Base-by-base conservation (phyloP, 2,113 vertebrate genomes). In the Penelope pileata region DNA sequence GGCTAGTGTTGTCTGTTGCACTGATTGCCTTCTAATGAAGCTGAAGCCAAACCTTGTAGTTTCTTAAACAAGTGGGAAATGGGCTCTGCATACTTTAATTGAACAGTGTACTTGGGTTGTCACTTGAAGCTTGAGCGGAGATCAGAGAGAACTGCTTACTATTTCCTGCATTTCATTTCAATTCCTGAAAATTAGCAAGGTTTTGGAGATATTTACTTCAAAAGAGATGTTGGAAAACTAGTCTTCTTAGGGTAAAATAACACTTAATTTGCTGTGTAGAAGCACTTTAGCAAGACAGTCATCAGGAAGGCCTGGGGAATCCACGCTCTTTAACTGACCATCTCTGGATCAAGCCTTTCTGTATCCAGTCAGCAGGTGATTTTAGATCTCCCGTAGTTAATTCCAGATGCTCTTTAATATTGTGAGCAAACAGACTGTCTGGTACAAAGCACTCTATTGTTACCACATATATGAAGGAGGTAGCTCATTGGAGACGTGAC, bases 401-500 rank as follows among this genome's bases (percentile, higher is more conserved):
- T 96, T 98, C 97, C 98, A 98, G 98, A 97, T 97, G 98, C 97
- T 97, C 98, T 96, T 97, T 94, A 97, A 96, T 98, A 97, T 98
- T 97, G 97, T 98, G 97, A 98, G 97, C 98, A 98, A 97, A 97
- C 97, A 98, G 97, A 96, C 97, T 83, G 87, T 98, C 96, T 96
- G 97, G 97, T 98, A 97, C 97, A 97, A 97, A 97, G 96, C 94
- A 87, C 96, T 96, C 95, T 90, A 60, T 21, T 48, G 88, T 86
- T 91, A 96, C 95, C 97, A 97, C 91, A 32, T 92, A 68, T 47
- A 63, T 92, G 74, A 29, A 36, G 97, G 97, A 96, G 92, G 86
- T 69, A 92, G 90, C 95, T 96, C 97, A 96, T 95, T 36, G 90
- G 93, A 94, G 92, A 96, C 91, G 86, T 97, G 97, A 96, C 77